Conservation (phyloP, 2,113 vertebrate genomes). For the Picathartes gymnocephalus region DNA sequence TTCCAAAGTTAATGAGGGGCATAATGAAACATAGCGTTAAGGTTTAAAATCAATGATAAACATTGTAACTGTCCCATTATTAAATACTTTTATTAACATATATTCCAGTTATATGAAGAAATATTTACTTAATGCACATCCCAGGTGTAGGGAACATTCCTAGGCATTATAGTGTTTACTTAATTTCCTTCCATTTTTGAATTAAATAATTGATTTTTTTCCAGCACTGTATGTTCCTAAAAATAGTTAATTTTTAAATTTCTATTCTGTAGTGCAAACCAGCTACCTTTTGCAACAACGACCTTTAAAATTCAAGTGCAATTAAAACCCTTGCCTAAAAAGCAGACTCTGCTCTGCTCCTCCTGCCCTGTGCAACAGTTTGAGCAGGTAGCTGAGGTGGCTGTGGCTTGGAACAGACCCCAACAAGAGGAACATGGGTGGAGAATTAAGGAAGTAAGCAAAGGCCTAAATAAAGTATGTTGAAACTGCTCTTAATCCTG, state of each 20-base stretch:
- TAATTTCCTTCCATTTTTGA: background rate
- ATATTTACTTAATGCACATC: background rate
- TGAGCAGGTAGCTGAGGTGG: accelerated
- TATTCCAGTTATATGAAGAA: background rate
- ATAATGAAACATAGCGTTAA: background rate
- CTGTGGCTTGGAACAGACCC: background rate
- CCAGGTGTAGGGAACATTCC: background rate
- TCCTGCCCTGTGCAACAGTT: background rate
- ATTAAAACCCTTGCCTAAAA: background rate
- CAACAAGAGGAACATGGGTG: accelerated
- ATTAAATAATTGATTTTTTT: background rate
- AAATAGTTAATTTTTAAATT: background rate
- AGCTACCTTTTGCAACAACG: background rate
- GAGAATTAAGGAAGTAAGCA: background rate
- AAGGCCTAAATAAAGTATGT: background rate
- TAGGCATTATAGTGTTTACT: background rate
- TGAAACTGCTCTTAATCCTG: background rate
- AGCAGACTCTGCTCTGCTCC: background rate
- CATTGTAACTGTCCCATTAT: background rate
- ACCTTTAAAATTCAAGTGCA: background rate
- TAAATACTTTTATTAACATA: background rate
- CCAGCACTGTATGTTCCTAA: background rate
- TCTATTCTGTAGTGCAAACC: background rate
- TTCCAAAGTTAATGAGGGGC: background rate
- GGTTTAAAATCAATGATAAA: background rate